Conservation (phyloP, 2,113 vertebrate genomes). For the Mesembrinibis cayennensis region DNA sequence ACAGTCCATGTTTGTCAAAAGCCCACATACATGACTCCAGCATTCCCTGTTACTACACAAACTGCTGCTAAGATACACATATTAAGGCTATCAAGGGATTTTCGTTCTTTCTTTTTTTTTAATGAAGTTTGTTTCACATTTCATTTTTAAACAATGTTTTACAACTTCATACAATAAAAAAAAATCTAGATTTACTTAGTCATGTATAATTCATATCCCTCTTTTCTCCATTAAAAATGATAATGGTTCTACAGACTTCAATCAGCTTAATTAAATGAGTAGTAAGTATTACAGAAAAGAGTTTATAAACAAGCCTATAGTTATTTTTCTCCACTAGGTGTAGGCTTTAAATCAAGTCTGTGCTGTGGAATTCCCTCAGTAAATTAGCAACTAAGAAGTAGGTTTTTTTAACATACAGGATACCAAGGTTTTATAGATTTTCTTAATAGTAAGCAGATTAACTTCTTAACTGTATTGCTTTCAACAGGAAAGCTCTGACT, state of each 20-base stretch:
- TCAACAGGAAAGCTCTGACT: conserved; percentile 50
- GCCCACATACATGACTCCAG: background rate
- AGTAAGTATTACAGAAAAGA: background rate
- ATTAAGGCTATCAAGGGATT: background rate
- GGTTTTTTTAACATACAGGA: background rate
- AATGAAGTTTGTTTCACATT: background rate
- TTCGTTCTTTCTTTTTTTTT: background rate
- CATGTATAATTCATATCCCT: background rate
- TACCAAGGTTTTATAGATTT: conserved; percentile 26
- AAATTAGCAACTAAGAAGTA: background rate
- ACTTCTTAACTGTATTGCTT: conserved; percentile 46
- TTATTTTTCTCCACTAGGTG: background rate
- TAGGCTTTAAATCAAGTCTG: background rate
- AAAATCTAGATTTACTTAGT: background rate
- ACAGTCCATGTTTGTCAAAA: background rate
- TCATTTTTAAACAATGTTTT: background rate
- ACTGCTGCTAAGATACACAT: background rate
- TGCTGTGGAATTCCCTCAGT: background rate
- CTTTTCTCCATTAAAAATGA: background rate
- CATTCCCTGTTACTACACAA: background rate
- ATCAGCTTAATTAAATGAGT: background rate
- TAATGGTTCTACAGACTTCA: background rate
- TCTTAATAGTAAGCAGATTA: conserved; percentile 34
- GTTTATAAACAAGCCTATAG: background rate
- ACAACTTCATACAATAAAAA: background rate